phyloP scores from a whole-genome alignment of 2,888 invertebrate species.

The Lordiphosa fenestrarum region DNA sequence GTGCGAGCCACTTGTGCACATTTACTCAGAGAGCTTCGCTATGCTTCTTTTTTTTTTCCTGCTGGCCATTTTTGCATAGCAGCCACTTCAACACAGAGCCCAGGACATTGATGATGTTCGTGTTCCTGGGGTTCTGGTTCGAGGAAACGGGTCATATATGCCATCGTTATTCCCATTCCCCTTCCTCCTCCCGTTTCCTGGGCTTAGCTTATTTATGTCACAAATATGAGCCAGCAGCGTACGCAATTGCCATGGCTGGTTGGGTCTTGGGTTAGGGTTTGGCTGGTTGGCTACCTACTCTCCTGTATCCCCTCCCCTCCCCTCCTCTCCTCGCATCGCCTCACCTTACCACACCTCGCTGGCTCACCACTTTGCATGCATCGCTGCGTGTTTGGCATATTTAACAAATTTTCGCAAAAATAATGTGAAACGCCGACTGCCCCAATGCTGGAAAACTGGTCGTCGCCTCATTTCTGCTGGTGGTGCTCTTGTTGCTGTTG shows the following conservation, averaged over 20 bases:
- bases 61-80: slow-evolving; percentile 46
- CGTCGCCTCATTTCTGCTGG: slow-evolving; percentile 1
- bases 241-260: slow-evolving; percentile 69
- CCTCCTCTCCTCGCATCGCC: not conserved
- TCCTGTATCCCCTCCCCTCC: not conserved
- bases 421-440: slow-evolving; percentile 52
- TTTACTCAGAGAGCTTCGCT: slow-evolving; percentile 19
- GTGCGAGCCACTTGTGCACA: slow-evolving; percentile 58
- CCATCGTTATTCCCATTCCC: slow-evolving; percentile 24
- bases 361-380: slow-evolving; percentile 68
- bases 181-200: slow-evolving; percentile 5
- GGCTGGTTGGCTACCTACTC: slow-evolving; percentile 13
- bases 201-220: slow-evolving; percentile 71
- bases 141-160: slow-evolving; percentile 67
- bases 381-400: slow-evolving; percentile 75
- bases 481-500: slow-evolving; percentile 32
- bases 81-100: slow-evolving; percentile 18
- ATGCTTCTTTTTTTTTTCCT: slow-evolving; percentile 12
- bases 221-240: slow-evolving; percentile 68
- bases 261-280: slow-evolving; percentile 33
- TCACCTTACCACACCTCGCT: slow-evolving; percentile 14
- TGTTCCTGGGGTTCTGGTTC: slow-evolving; percentile 6
- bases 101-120: slow-evolving; percentile 41
- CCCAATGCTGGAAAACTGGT: slow-evolving; percentile 11
- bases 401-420: slow-evolving; percentile 73